Conservation (phyloP, 2,888 invertebrate genomes). For the Glaucopsyche alexis region DNA sequence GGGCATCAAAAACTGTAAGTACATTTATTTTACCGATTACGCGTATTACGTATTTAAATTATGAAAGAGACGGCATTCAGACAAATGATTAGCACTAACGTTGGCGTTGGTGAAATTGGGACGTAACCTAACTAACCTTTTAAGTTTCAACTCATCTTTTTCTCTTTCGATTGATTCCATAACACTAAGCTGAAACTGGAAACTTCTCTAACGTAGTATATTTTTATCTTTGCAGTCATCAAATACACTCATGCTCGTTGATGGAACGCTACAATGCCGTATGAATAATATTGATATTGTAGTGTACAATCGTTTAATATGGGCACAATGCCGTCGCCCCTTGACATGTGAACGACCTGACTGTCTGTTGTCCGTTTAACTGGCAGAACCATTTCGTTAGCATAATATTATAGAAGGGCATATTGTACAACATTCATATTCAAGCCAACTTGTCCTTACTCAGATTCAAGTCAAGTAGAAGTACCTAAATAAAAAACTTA, state of each 20-base stretch:
- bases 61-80: no score
- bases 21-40: no score
- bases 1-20: no score
- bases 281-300: constrained; percentile 20
- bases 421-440: not conserved
- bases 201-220: not conserved
- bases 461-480: no score
- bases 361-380: constrained; percentile 21
- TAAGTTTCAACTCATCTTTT: not conserved
- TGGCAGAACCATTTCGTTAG: constrained; percentile 5
- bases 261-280: constrained; percentile 1
- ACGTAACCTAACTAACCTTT: no score
- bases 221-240: not conserved
- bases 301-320: constrained; percentile 9
- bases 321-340: constrained; percentile 26
- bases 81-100: no score
- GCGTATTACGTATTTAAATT: no score
- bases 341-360: constrained; percentile 24
- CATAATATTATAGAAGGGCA: not conserved
- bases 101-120: no score
- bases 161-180: not conserved
- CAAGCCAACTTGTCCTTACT: not conserved
- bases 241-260: not conserved
- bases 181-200: not conserved
- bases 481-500: no score